Base-by-base conservation (phyloP, 2,797 vertebrate species). In the Furcifer pardalis region DNA sequence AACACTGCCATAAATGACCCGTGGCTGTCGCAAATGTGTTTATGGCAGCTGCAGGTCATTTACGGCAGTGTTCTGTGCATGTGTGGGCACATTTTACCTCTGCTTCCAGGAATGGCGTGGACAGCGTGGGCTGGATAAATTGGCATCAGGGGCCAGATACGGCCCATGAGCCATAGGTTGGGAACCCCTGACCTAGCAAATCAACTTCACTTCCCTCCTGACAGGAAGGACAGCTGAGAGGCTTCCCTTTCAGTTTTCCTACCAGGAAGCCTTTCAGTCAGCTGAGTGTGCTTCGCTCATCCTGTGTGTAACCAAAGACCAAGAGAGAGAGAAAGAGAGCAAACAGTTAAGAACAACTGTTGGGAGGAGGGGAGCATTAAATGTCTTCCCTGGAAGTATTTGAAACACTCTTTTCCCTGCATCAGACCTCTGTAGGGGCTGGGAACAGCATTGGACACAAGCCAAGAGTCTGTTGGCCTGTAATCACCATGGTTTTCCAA, bases 401-500 rank as follows among this genome's bases (percentile, higher is more conserved):
- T 62, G 49, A 37, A 85, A 60, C 40, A 25, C 37, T 42, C 40
- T 69, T 63, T n/a, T 85, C n/a, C 35, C 8, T 37, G 84, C 63
- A 63, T 85, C 52, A 69, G 40, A 35, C 6, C n/a, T 69, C 23
- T 37, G 63, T 49, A 15, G 7, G 8, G 23, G 42, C 73, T 77
- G 78, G 46, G 72, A 69, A 59, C 40, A 21, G 27, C 40, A 63
- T 76, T 12, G 37, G 79, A 81, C 30, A 86, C 32, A 40, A 71
- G 81, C 72, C 79, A 81, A 63, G 79, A 81, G 79, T 86, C 65
- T 32, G 1, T 62, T n/a, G 25, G 65, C 32, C n/a, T n/a, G 7
- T 32, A 46, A 75, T 69, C 49, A 1, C 56, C 19, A 19, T 15
- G 71, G 35, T 85, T 68, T 35, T 32, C 37, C 72, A 86, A 86